Conservation (phyloP, 2,113 vertebrate genomes). For the Eulacestoma nigropectus region DNA sequence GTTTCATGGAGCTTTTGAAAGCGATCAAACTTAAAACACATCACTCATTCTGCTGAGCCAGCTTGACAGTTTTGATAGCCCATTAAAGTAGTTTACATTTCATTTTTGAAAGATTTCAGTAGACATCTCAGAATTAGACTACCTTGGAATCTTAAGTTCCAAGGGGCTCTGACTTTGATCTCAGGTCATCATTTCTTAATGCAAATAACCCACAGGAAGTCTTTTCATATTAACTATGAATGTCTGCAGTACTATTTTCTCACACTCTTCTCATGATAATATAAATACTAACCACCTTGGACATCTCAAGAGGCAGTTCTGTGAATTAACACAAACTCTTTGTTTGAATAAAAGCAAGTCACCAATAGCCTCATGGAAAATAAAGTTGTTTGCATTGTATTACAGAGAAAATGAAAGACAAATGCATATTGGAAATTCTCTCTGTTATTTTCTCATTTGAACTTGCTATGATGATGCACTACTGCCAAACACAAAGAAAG, state of each 20-base stretch:
- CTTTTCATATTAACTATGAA: not conserved
- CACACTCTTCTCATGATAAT: not conserved
- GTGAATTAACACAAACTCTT: not conserved
- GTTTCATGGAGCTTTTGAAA: constrained; percentile 52
- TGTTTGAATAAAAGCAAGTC: constrained; percentile 45
- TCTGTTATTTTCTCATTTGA: constrained; percentile 29
- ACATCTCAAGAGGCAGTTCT: not conserved
- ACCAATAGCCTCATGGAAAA: not conserved
- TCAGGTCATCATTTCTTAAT: constrained; percentile 62
- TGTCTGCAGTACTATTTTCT: not conserved
- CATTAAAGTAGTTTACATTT: constrained; percentile 68
- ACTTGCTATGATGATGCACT: not conserved
- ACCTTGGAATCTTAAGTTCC: constrained; percentile 40
- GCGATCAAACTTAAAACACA: constrained; percentile 39
- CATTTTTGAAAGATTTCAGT: constrained; percentile 61
- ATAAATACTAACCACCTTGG: not conserved
- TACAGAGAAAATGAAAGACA: not conserved
- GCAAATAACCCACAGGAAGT: not conserved
- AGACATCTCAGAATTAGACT: constrained; percentile 62
- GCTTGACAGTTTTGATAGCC: constrained; percentile 68
- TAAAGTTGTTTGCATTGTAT: not conserved
- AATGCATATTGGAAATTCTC: not conserved
- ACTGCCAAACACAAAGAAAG: not conserved
- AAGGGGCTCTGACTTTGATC: constrained; percentile 47
- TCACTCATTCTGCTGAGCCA: constrained; percentile 58